These are phyloP conservation scores for Xestia c-nigrum DNA, from an alignment of 2,888 invertebrate species.

Conservation along the genomic window DNA sequence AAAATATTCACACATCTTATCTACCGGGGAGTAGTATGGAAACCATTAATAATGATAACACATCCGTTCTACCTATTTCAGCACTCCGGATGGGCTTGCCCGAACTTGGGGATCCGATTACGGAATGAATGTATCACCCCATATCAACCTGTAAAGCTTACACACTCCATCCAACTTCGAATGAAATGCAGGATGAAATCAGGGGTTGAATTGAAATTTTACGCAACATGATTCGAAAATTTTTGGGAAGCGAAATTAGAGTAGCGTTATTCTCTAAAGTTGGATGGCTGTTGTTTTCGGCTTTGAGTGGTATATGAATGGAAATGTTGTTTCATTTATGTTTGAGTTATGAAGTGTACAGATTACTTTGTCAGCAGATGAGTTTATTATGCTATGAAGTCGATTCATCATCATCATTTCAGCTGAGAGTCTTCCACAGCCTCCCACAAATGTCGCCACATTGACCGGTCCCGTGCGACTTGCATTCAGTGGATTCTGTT, in stretches of 20 bases:
- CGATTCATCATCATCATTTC: no score
- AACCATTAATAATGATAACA: slow-evolving; percentile 69
- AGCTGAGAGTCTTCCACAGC: no score
- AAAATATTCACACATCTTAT: slow-evolving; percentile 58
- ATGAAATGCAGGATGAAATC: slow-evolving; percentile 57
- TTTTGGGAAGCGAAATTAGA: slow-evolving; percentile 4
- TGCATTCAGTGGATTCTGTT: no score
- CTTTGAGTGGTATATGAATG: neutral
- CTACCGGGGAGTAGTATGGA: slow-evolving; percentile 54
- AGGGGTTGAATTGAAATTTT: slow-evolving; percentile 30
- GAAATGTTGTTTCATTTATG: slow-evolving; percentile 20
- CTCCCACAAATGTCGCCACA: no score
- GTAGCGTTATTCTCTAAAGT: slow-evolving; percentile 8
- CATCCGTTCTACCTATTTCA: slow-evolving; percentile 67
- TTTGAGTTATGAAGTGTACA: slow-evolving; percentile 5
- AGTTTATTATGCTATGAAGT: neutral
- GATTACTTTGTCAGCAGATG: neutral
- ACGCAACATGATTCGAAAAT: neutral
- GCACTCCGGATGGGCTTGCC: slow-evolving; percentile 61
- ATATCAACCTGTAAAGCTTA: slow-evolving; percentile 54
- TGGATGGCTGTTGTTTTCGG: slow-evolving; percentile 1
- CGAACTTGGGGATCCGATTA: slow-evolving; percentile 64
- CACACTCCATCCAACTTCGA: slow-evolving; percentile 51
- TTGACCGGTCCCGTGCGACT: no score
- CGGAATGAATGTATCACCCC: slow-evolving; percentile 64